Evolutionary conservation across 2,888 invertebrate genomes (phyloP), one percentile per base, ranked within the genome.

Genomic region (Synanthedon formicaeformis): DNA sequence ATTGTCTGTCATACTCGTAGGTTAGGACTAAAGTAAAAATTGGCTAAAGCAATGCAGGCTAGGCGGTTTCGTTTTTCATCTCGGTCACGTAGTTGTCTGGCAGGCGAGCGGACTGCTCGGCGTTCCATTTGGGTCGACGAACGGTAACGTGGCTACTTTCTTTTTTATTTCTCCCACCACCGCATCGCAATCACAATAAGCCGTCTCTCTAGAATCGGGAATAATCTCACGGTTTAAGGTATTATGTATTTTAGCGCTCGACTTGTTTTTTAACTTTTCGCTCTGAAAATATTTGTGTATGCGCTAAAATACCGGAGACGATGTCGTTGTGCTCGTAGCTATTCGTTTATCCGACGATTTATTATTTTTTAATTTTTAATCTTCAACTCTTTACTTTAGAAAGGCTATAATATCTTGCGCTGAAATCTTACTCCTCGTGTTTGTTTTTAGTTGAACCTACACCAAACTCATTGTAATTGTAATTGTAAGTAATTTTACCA

Each of bases 101-200:
- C 23, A 41, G 27, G 50, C 49, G 18, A 40, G 41, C 18, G 50
- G 18, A n/a, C 23, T 16, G 18, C 14, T 12, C 27, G 57, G 53
- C 57, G 58, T 54, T 54, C 66, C 78, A 79, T 81, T 75, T 81
- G 76, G 85, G 84, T 81, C 85, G 79, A 64, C 69, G 75, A 82
- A 85, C 85, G 85, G 85, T 79, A 79, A 61, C 65, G 62, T 60
- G 60, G 52, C 53, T 50, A 81, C 81, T 83, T 85, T 83, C 81
- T 84, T 85, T 83, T 82, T 83, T 75, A 45, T 45, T 13, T 14
- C 45, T 45, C n/a, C 45, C n/a, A 14, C 45, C 45, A 12, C 14
- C 13, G 45, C 45, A 13, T 45, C 45, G 14, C 45, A 45, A 45
- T 45, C 45, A 45, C 45, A 45, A 45, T 12, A 13, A 13, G 6